A percentile compares a stretch with the other conserved stretches of the same genome.
These are phyloP conservation scores for Scalopus aquaticus DNA, from an alignment of 2,113 vertebrate species.

Conservation along the genomic window DNA sequence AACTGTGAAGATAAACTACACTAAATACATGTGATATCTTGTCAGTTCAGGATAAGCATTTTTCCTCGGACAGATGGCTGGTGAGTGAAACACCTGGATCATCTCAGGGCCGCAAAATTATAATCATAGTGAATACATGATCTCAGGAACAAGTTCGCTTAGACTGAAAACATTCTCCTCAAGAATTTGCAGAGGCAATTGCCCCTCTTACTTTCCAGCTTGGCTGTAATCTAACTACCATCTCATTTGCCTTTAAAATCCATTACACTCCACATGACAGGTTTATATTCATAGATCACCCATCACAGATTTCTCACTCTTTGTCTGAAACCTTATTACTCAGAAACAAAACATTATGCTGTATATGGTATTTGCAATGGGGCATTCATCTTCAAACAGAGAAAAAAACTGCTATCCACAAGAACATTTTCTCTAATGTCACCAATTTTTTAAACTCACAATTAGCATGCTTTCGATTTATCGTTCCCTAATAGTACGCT, in stretches of 20 bases:
- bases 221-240: neutral
- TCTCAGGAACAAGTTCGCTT: constrained; percentile 69
- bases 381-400: neutral
- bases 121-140: constrained; percentile 36
- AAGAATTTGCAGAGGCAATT: neutral
- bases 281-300: neutral
- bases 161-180: constrained; percentile 46
- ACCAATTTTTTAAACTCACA: neutral
- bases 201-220: neutral
- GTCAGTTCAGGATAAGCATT: constrained; percentile 71
- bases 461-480: neutral
- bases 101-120: constrained; percentile 63
- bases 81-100: constrained; percentile 73
- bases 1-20: constrained; percentile 85
- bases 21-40: constrained; percentile 79
- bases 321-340: neutral
- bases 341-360: neutral
- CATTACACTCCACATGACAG: neutral
- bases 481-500: neutral
- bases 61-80: constrained; percentile 76
- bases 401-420: neutral
- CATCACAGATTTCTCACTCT: neutral
- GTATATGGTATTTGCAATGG: neutral
- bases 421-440: neutral
- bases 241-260: constrained; percentile 22